Conservation (phyloP, 1,140 invertebrate species). For the Tetramorium parvispinum region DNA sequence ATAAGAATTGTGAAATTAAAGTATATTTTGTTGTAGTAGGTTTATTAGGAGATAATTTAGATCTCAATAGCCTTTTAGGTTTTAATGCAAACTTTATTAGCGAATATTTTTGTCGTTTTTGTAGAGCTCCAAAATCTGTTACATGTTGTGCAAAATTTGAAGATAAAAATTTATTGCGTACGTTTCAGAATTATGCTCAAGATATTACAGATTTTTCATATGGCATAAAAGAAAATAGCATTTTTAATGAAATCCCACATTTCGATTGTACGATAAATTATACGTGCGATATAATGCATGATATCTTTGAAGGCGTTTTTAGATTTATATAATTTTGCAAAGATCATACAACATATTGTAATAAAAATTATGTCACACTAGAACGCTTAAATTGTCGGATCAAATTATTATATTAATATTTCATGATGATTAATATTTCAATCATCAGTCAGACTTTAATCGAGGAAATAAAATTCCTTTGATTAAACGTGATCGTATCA, state of each 20-base stretch:
- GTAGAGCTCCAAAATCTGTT: not conserved
- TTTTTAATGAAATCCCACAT: not conserved
- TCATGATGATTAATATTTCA: too few relatives aligned
- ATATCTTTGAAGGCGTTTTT: not conserved
- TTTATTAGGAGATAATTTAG: not conserved
- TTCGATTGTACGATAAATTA: not conserved
- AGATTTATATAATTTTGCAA: not conserved
- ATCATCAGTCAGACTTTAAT: not conserved
- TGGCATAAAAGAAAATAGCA: not conserved
- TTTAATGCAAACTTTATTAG: not conserved
- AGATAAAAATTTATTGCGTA: not conserved
- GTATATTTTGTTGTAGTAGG: not conserved
- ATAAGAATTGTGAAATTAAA: not conserved
- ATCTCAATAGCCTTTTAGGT: not conserved
- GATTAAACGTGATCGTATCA: not conserved
- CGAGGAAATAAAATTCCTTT: constrained; percentile 7
- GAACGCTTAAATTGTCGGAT: not conserved
- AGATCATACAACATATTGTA: not conserved
- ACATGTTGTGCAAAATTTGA: not conserved
- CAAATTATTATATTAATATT: too few relatives aligned
- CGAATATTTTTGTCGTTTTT: not conserved
- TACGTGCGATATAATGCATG: not conserved
- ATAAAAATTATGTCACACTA: not conserved
- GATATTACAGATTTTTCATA: not conserved
- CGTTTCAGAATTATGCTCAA: not conserved